Base-by-base conservation (phyloP, 2,888 invertebrate species). In the Cephalotes varians region DNA sequence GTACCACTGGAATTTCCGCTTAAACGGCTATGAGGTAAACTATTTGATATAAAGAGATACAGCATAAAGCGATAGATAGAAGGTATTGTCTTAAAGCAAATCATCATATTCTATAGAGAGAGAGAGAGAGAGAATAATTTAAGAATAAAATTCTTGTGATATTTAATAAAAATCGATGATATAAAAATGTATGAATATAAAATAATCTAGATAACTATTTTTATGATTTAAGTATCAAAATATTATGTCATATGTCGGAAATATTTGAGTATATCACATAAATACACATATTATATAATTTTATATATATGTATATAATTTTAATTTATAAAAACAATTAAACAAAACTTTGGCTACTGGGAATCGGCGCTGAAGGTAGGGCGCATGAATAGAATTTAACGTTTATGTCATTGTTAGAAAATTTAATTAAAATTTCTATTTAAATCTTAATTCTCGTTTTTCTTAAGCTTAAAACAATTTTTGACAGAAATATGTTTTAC, bases 1-100 rank as follows among this genome's bases (percentile, higher is more conserved):
- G 81, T 88, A 71, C 90, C 88, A 47, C 84, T 76, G 88, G 90
- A 86, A 87, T 90, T 80, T 72, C 77, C 49, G 71, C 21, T 56
- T 31, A 31, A 77, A 77, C 40, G 77, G 64, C 44, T 31, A 7
- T 21, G 28, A 54, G 69, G 69, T 77, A 69, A 69, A 69, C 77
- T 44, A 69, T 44, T 40, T 7, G 6, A 44, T 31, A 69, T 77
- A 77, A 77, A 77, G 77, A 56, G 77, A 65, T 67, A 5, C 21
- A 31, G 21, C 21, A 40, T 77, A 67, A 77, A 77, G 69, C 77
- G 69, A 56, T 56, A 69, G 40, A 69, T 44, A 10, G 69, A 44
- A 77, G 40, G 18, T 40, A 51, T 40, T 56, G 21, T 69, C 54
- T 77, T 77, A 77, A 69, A 56, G 77, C 34, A 12, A 69, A 54